These are phyloP conservation scores for Imbricaverruca yamaguchii DNA, from an alignment of 2,888 invertebrate species.

Conservation along the genomic window DNA sequence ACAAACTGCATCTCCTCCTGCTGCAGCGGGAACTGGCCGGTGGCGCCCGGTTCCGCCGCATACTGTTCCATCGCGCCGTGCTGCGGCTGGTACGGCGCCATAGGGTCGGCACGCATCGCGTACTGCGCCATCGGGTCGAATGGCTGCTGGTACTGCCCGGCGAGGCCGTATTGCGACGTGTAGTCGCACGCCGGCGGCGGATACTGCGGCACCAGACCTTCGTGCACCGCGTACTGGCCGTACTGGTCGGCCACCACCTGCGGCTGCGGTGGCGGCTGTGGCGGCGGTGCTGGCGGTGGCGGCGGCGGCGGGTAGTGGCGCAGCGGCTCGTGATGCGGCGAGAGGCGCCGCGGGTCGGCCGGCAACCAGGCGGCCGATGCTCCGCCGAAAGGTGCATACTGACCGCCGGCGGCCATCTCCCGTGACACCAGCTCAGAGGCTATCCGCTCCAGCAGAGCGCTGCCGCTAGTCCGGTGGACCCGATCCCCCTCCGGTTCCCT, in stretches of 20 bases:
- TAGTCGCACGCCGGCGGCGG: too few relatives aligned
- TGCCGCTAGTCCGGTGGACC: background rate
- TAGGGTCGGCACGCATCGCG: background rate
- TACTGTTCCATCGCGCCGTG: background rate
- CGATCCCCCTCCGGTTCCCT: background rate
- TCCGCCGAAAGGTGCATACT: background rate
- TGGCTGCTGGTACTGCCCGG: too few relatives aligned
- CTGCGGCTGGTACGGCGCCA: background rate
- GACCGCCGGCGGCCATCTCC: background rate
- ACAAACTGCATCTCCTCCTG: background rate
- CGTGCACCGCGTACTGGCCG: too few relatives aligned
- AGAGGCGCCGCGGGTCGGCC: background rate
- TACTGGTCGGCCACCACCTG: too few relatives aligned
- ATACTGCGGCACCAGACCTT: too few relatives aligned
- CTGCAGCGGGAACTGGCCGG: background rate
- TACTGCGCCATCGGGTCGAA: background rate
- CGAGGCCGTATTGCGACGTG: too few relatives aligned
- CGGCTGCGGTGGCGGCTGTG: too few relatives aligned
- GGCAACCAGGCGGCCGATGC: background rate
- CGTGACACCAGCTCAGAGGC: too few relatives aligned
- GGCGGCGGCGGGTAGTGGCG: background rate
- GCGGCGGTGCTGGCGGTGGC: too few relatives aligned
- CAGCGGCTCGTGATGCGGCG: background rate
- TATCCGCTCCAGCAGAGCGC: background rate
- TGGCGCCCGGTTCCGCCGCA: background rate